A percentile compares a stretch with the other conserved stretches of the same genome.
These are phyloP conservation scores for Lysandra bellargus DNA, from an alignment of 2,888 invertebrate genomes.

Conservation along the genomic window DNA sequence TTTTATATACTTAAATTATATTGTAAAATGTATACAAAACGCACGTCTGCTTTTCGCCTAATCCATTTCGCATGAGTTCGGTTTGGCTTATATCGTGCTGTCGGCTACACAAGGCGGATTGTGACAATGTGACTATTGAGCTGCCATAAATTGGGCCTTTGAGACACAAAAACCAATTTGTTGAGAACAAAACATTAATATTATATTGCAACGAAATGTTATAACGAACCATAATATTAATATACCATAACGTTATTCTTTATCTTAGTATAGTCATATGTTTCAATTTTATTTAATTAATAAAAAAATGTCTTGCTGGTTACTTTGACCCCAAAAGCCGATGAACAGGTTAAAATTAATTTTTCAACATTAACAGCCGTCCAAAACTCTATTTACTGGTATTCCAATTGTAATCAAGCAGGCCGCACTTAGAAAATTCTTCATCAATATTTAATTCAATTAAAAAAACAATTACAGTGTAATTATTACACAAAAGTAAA, in stretches of 20 bases:
- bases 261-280: too few species aligned
- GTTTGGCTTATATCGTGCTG: constrained; percentile 53
- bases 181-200: background rate
- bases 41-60: constrained; percentile 45
- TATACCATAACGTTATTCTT: too few species aligned
- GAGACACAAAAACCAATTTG: background rate
- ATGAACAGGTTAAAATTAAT: background rate
- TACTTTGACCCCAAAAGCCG: background rate
- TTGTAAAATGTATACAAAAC: constrained; percentile 32
- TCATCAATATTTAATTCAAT: background rate
- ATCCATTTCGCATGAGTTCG: constrained; percentile 51
- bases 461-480: background rate
- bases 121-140: constrained; percentile 15
- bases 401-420: background rate
- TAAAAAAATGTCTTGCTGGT: background rate
- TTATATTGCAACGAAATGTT: background rate
- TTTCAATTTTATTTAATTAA: too few species aligned
- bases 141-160: background rate
- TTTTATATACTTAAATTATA: too few species aligned
- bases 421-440: background rate
- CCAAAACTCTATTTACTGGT: background rate
- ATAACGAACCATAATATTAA: too few species aligned
- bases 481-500: background rate
- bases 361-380: background rate
- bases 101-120: constrained; percentile 54